Evolutionary conservation across 2,113 vertebrate species (phyloP).

Genomic region (Oncorhynchus mykiss): DNA sequence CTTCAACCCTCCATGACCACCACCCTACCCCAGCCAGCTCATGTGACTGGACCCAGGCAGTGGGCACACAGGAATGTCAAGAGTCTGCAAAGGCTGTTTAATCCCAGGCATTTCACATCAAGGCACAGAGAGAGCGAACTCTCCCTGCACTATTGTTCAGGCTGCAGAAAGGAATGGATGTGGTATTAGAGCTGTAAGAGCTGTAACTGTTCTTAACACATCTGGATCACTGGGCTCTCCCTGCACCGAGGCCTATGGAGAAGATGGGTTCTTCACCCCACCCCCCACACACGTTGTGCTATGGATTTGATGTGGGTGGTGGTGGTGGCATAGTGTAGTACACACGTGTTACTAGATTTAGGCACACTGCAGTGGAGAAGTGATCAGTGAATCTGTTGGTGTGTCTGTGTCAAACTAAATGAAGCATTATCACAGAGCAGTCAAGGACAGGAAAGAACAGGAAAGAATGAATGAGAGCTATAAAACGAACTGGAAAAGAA

Average conservation of each 20-base stretch:
- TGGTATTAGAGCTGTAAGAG: not conserved
- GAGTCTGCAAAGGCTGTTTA: conserved; percentile 53
- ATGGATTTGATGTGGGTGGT: not conserved
- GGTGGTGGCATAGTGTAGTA: too few species aligned
- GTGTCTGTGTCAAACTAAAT: not conserved
- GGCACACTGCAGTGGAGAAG: not conserved
- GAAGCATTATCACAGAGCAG: not conserved
- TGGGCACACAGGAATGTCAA: conserved; percentile 64
- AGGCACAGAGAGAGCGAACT: conserved; percentile 21
- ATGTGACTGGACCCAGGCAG: conserved; percentile 25
- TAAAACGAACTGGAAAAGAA: conserved; percentile 3
- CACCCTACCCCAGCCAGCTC: not conserved
- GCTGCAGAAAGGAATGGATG: not conserved
- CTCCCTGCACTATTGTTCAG: conserved; percentile 50
- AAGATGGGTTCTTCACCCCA: not conserved
- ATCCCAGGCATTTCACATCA: conserved; percentile 46
- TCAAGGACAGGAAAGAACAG: not conserved
- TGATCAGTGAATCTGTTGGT: not conserved
- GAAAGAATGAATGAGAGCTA: conserved; percentile 20
- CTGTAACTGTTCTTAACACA: not conserved
- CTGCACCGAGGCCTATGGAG: not conserved
- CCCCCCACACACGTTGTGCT: too few species aligned
- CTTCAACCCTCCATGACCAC: not conserved
- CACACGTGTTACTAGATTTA: too few species aligned
- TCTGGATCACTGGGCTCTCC: not conserved